A percentile compares a stretch with the other conserved stretches of the same genome.
Evolutionary conservation across 1,140 invertebrate genomes (phyloP).

Genomic region (Mactra quadrangularis): DNA sequence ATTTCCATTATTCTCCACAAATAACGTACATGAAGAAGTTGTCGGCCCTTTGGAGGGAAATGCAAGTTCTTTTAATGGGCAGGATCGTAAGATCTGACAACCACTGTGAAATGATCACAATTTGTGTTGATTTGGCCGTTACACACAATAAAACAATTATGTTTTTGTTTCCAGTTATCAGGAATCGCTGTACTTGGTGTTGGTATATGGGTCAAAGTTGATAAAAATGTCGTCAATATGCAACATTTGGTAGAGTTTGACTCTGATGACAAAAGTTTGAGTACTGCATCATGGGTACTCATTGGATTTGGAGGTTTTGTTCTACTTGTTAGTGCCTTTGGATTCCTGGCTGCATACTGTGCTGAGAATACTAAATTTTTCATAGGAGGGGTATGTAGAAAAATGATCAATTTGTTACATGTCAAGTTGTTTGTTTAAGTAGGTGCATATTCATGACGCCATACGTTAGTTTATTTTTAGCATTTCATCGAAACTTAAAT

Average conservation of each 20-base stretch:
- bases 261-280: conserved; percentile 84
- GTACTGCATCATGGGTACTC: conserved; percentile 84
- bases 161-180: conserved; percentile 88
- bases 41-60: too few relatives aligned
- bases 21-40: too few relatives aligned
- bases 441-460: neutral
- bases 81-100: too few relatives aligned
- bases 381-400: conserved; percentile 88
- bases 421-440: neutral
- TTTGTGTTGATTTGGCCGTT: too few relatives aligned
- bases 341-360: conserved; percentile 92
- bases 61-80: too few relatives aligned
- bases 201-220: conserved; percentile 89
- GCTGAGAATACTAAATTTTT: conserved; percentile 91
- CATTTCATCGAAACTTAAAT: neutral
- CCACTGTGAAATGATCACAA: too few relatives aligned
- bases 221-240: conserved; percentile 88
- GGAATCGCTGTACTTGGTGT: conserved; percentile 88
- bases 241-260: conserved; percentile 68
- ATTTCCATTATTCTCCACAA: too few relatives aligned
- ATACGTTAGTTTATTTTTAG: neutral
- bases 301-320: conserved; percentile 91
- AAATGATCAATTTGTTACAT: too few relatives aligned
- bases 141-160: too few relatives aligned
- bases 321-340: conserved; percentile 92